Conservation (phyloP, 2,797 vertebrate species). For the Pseudomugil tenellus region DNA sequence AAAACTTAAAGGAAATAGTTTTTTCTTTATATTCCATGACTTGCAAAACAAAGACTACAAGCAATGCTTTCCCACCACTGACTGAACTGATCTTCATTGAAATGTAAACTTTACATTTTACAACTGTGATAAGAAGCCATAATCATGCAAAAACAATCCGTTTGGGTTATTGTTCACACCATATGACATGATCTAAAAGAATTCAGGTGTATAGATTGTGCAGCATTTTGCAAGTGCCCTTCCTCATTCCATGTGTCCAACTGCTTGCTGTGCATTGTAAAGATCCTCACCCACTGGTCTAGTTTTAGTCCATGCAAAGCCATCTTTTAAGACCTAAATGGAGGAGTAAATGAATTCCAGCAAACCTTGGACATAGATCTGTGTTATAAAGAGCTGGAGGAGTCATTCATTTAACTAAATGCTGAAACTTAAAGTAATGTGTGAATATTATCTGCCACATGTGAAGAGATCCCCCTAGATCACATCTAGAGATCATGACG, state of each 20-base stretch:
- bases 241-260: constrained; percentile 16
- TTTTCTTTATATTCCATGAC: neutral
- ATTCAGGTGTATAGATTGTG: constrained; percentile 6
- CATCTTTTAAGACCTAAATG: constrained; percentile 60
- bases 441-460: neutral
- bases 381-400: neutral
- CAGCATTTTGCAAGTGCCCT: constrained; percentile 35
- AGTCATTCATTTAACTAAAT: neutral
- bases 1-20: neutral
- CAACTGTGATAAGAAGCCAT: neutral
- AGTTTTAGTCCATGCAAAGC: constrained; percentile 28
- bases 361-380: constrained; percentile 34
- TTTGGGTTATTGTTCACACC: too few relatives aligned
- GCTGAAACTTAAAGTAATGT: neutral
- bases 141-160: neutral
- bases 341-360: constrained; percentile 61
- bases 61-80: neutral
- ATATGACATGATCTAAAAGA: neutral
- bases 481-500: neutral
- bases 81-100: constrained; percentile 14
- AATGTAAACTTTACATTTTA: neutral
- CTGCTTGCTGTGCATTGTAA: constrained; percentile 36
- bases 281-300: constrained; percentile 46
- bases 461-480: neutral
- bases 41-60: neutral